Evolutionary conservation across 2,797 vertebrate species (phyloP).

Genomic region (Danio kyathit): DNA sequence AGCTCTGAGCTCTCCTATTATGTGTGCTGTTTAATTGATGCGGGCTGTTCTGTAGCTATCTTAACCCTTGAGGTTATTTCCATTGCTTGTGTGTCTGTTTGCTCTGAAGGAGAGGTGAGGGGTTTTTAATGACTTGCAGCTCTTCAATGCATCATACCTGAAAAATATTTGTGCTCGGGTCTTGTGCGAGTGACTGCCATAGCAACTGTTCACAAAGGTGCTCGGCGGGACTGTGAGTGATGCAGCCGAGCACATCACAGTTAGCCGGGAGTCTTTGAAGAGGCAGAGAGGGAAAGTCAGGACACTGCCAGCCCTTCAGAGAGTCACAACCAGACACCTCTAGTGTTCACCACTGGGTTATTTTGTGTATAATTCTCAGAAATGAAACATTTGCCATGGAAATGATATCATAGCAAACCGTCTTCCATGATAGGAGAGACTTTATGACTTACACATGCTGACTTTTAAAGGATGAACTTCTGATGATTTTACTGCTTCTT

Average conservation of each 20-base stretch:
- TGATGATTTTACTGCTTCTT: neutral
- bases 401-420: neutral
- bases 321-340: conserved; percentile 16
- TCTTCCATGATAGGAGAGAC: neutral
- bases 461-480: neutral
- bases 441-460: neutral
- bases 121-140: conserved; percentile 44
- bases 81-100: conserved; percentile 21
- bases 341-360: neutral
- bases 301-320: conserved; percentile 32
- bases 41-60: conserved; percentile 6
- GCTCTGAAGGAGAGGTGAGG: conserved; percentile 20
- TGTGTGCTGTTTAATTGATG: conserved; percentile 45
- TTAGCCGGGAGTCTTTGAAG: conserved; percentile 22
- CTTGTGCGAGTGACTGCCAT: conserved; percentile 42
- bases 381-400: neutral
- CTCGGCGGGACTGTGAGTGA: conserved; percentile 24
- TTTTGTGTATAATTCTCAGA: neutral
- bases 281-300: conserved; percentile 29
- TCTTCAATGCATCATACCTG: conserved; percentile 42
- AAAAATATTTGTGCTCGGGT: conserved; percentile 33
- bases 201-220: conserved; percentile 34
- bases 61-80: conserved; percentile 14
- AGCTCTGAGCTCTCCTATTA: conserved; percentile 33
- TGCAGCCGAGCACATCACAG: conserved; percentile 40